Conservation (phyloP, 1,140 invertebrate genomes). For the Cydia splendana region DNA sequence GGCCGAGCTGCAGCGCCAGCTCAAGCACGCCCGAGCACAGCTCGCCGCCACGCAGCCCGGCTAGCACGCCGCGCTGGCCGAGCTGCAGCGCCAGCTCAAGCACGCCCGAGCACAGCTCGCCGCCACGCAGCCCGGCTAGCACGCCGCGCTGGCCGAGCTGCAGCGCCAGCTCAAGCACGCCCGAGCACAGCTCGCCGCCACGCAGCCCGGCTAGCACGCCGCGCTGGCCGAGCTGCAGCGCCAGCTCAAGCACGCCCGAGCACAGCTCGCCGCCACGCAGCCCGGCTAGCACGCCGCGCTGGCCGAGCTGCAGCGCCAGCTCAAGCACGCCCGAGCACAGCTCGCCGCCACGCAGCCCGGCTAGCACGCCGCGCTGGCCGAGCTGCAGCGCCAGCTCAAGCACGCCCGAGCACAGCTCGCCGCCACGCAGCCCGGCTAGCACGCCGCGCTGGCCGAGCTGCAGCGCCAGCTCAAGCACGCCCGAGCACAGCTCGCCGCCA, state of each 20-base stretch:
- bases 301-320: constrained; percentile 24
- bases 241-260: constrained; percentile 27
- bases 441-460: constrained; percentile 16
- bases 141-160: constrained; percentile 16
- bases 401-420: constrained; percentile 20
- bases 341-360: too few species aligned
- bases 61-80: constrained; percentile 10
- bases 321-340: constrained; percentile 27
- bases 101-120: constrained; percentile 20
- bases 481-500: constrained; percentile 24
- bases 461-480: constrained; percentile 29
- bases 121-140: too few species aligned
- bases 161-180: constrained; percentile 29
- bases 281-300: constrained; percentile 23
- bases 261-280: constrained; percentile 27
- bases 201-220: too few species aligned
- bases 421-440: too few species aligned
- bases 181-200: constrained; percentile 24
- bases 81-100: constrained; percentile 31
- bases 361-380: constrained; percentile 10
- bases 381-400: constrained; percentile 31
- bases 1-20: constrained; percentile 24
- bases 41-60: too few species aligned
- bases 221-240: constrained; percentile 13
- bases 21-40: constrained; percentile 27